These are phyloP conservation scores for Apeltes quadracus DNA, from an alignment of 2,113 vertebrate species.

Conservation along the genomic window DNA sequence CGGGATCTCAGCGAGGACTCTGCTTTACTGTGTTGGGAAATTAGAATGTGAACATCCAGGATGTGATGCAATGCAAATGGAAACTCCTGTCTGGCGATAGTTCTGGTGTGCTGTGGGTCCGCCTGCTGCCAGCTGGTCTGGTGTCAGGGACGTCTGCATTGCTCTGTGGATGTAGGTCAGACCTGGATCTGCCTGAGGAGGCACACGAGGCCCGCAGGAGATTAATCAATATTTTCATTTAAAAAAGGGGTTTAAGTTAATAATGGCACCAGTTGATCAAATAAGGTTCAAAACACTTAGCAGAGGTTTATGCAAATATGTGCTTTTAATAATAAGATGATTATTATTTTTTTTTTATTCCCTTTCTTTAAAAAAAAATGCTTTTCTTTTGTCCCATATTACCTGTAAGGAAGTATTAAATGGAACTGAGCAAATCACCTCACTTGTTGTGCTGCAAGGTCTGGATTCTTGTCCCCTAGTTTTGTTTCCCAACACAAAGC, in stretches of 20 bases:
- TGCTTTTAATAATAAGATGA: neutral
- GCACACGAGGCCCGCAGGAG: conserved; percentile 37
- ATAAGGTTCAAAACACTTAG: neutral
- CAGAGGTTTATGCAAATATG: neutral
- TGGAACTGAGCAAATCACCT: neutral
- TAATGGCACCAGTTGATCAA: neutral
- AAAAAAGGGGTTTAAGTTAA: neutral
- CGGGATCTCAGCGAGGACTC: conserved; percentile 1
- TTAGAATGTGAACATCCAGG: conserved; percentile 50
- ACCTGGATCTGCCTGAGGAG: conserved; percentile 63
- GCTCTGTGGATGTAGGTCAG: conserved; percentile 72
- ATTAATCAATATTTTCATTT: neutral
- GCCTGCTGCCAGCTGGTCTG: conserved; percentile 64
- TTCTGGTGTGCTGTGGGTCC: conserved; percentile 47
- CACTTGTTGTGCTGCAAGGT: conserved; percentile 54
- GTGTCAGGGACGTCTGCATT: conserved; percentile 49
- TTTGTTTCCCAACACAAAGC: conserved; percentile 67
- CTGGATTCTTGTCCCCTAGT: conserved; percentile 50
- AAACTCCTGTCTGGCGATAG: conserved; percentile 65
- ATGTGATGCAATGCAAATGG: conserved; percentile 68
- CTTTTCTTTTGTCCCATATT: neutral
- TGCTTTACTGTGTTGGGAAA: conserved; percentile 44
- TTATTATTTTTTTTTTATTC: conserved; percentile 1
- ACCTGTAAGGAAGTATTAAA: neutral
- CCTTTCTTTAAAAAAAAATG: too few relatives aligned